A percentile compares a stretch with the other conserved stretches of the same genome.
phyloP scores from a whole-genome alignment of 2,888 invertebrate genomes.

The Rhagonycha fulva region DNA sequence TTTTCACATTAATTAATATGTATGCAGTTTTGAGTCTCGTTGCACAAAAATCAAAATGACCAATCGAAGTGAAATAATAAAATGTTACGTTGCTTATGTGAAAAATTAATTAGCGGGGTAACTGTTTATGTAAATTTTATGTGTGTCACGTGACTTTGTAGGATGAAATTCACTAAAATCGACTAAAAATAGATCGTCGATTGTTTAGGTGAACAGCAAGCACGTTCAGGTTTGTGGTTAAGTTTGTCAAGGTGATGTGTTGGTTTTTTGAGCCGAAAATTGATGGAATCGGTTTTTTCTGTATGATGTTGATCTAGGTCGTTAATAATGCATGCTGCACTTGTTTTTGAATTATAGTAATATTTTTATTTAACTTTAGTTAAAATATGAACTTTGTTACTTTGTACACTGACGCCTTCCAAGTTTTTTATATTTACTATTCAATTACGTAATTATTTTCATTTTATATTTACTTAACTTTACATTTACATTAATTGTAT shows the following conservation, averaged over 20 bases:
- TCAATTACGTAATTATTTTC: neutral
- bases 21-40: neutral
- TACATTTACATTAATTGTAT: neutral
- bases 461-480: neutral
- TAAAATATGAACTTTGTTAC: neutral
- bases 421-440: neutral
- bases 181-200: neutral
- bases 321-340: neutral
- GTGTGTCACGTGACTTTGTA: neutral
- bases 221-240: neutral
- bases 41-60: neutral
- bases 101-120: neutral
- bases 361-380: neutral
- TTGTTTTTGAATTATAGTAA: neutral
- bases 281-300: neutral
- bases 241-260: neutral
- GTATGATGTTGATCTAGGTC: neutral
- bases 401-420: neutral
- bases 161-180: neutral
- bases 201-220: neutral
- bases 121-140: neutral
- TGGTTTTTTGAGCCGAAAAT: neutral
- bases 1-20: neutral
- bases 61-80: neutral
- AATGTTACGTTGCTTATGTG: neutral